Conservation (phyloP, 2,113 vertebrate genomes). For the Actinemys pallida region DNA sequence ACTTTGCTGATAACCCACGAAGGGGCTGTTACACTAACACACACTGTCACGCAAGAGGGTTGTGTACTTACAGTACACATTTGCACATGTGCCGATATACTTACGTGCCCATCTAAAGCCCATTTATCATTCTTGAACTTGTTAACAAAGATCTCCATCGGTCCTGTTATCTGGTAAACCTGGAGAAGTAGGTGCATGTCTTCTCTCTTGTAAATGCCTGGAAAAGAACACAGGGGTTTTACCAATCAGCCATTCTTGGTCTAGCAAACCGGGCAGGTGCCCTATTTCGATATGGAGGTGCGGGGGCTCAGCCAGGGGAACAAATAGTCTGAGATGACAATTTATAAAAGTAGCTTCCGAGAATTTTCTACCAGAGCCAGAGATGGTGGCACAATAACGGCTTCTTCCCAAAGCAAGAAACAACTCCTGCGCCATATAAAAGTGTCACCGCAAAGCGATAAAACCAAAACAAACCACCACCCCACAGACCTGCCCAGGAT, state of each 20-base stretch:
- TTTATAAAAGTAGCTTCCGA: not conserved
- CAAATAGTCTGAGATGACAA: not conserved
- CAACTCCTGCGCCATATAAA: not conserved
- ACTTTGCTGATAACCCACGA: not conserved
- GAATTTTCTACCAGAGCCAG: not conserved
- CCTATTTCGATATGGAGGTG: not conserved
- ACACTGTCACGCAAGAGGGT: rapidly evolving
- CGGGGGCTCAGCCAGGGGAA: not conserved
- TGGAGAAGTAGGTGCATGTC: constrained; percentile 96
- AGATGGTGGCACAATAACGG: rapidly evolving
- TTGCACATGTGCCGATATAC: constrained; percentile 51
- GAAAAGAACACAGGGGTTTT: not conserved
- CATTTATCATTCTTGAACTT: constrained; percentile 97
- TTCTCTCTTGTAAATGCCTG: constrained; percentile 93
- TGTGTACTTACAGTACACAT: rapidly evolving
- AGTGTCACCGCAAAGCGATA: rapidly evolving
- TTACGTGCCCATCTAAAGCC: constrained; percentile 96
- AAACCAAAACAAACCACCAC: not conserved
- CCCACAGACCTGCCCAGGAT: rapidly evolving
- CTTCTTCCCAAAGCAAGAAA: rapidly evolving
- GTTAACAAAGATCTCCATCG: constrained; percentile 92
- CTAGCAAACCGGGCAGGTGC: not conserved
- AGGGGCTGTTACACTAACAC: not conserved
- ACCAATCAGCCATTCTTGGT: not conserved
- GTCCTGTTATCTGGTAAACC: constrained; percentile 92